Base-by-base conservation (phyloP, 1,140 invertebrate species). In the Lepidurus arcticus region DNA sequence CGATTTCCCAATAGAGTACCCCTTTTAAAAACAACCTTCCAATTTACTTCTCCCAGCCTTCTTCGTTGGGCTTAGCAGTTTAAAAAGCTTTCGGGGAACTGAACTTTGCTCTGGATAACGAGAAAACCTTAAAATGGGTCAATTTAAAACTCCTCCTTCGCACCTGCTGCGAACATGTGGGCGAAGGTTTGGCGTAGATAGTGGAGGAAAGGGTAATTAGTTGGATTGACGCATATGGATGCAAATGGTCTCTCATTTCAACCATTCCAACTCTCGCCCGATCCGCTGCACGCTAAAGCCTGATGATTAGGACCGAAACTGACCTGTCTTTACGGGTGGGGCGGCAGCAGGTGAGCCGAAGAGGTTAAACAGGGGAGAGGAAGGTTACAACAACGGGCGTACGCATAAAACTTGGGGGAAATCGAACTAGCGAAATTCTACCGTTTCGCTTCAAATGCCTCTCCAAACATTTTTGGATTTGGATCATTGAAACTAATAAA, bases 141-240 rank as follows among this genome's bases (percentile, higher is more conserved):
- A 1, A 26, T 26, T 26, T 1, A 1, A 26, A 26, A 26, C 26
- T 26, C 47, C 47, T 65, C 47, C 47, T 65, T n/a, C 13, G 47
- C 47, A 65, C 47, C 47, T 65, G 47, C 47, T 65, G 47, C 47
- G 21, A n/a, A n/a, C 47, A 65, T 65, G 47, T 65, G 47, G 26
- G 13, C 47, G 47, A 65, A 65, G 47, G 47, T 65, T 26, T 26
- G 26, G 26, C 47, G 13, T 65, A 13, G 47, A 65, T n/a, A 16
- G 47, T 6, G 47, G 11, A n/a, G 7, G 47, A n/a, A 13, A 13
- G 8, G 8, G 47, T 65, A 65, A 65, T 65, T 65, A 65, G 47
- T 65, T 65, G 47, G 47, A 65, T 65, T 65, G 47, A 65, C 47
- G 47, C 47, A 65, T 65, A 65, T 65, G 47, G 47, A 65, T 65